Evolutionary conservation across 2,888 invertebrate genomes (phyloP).

Genomic region (Hybos culiciformis): DNA sequence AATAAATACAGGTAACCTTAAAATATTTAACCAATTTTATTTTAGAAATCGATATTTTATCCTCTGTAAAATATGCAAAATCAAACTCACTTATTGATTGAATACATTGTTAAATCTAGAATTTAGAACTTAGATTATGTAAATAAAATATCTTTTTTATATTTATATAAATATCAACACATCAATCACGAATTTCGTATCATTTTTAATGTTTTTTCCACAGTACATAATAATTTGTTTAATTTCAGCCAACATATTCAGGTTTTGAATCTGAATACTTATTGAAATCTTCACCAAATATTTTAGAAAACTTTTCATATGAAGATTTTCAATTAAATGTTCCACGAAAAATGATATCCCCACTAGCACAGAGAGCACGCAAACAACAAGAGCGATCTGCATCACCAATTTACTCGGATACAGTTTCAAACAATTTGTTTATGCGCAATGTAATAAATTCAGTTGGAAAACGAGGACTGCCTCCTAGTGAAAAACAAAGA

Average conservation of each 20-base stretch:
- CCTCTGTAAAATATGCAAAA: too few species aligned
- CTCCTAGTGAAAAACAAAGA: slow-evolving; percentile 29
- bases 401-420: slow-evolving; percentile 30
- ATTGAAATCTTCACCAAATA: slow-evolving; percentile 33
- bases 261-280: slow-evolving; percentile 24
- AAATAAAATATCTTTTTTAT: too few species aligned
- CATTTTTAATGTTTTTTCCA: too few species aligned
- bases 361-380: slow-evolving; percentile 9
- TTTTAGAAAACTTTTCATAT: slow-evolving; percentile 32
- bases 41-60: too few species aligned
- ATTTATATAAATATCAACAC: too few species aligned
- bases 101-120: too few species aligned
- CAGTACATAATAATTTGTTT: too few species aligned
- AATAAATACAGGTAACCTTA: too few species aligned
- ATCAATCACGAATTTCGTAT: too few species aligned
- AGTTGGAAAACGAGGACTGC: slow-evolving; percentile 24
- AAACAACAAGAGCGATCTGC: slow-evolving; percentile 18
- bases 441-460: slow-evolving; percentile 31
- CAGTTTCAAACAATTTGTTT: slow-evolving; percentile 30
- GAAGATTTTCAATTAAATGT: slow-evolving; percentile 22
- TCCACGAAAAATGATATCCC: slow-evolving; percentile 12
- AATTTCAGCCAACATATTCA: slow-evolving; percentile 2
- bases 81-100: too few species aligned
- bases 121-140: too few species aligned
- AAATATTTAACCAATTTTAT: too few species aligned